Evolutionary conservation across 2,888 invertebrate species (phyloP), one percentile per base, ranked within the genome.

Genomic region (Cantharis flavilabris): DNA sequence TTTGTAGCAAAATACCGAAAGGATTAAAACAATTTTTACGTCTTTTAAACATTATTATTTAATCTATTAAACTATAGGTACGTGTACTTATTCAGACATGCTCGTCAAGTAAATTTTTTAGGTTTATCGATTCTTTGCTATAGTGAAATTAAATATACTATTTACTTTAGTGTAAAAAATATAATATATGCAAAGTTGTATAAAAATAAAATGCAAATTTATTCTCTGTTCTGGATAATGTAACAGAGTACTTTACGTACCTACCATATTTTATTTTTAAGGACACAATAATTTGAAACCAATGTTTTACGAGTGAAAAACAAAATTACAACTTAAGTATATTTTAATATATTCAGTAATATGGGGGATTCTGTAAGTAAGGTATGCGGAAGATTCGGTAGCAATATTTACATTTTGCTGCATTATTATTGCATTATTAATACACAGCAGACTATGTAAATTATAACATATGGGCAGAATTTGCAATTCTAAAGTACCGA

Each of bases 391-490:
- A 67, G 65, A 67, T 67, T 67, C 20, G 26, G 26, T 26, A 20
- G 23, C 65, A 67, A 67, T 67, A 67, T 67, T 67, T 67, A 67
- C 65, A 67, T 67, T 67, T n/a, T 72, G 33, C 63, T 76, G 13
- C 69, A 30, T 62, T 49, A 70, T 76, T 76, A 76, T 70, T 62
- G 69, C 62, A 71, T 76, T 73, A 70, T 67, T 76, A 71, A 73
- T 74, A 74, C 73, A 77, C 71, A 73, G 63, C 70, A 69, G 62
- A 71, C 62, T 73, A 77, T 77, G 77, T 71, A 74, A 77, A 77
- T 77, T 73, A 49, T 49, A 49, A 49, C 49, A 49, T 49, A 49
- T 49, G 49, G 49, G 49, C 2, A 49, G 9, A 67, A 67, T 67
- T 67, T 64, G 62, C 64, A 72, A 69, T 74, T 70, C 63, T 62